Conservation (phyloP, 2,888 invertebrate species). For the Morpho achilles region DNA sequence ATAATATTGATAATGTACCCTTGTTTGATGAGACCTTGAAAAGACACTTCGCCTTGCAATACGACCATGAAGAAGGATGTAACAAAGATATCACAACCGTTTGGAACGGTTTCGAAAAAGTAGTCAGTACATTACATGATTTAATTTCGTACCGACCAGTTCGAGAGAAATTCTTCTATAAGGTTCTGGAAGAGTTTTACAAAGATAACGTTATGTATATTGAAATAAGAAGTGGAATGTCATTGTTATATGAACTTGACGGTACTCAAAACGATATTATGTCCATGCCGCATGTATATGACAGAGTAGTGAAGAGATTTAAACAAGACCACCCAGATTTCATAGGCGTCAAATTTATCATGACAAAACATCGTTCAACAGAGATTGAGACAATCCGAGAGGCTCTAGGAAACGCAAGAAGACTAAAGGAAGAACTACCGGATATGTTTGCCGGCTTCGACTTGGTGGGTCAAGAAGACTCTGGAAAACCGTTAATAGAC, state of each 20-base stretch:
- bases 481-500: constrained; percentile 80
- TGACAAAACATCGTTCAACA: constrained; percentile 51
- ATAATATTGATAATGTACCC: constrained; percentile 53
- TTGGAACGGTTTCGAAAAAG: constrained; percentile 79
- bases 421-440: constrained; percentile 75
- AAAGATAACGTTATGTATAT: constrained; percentile 85
- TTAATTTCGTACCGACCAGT: constrained; percentile 80
- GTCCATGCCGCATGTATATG: constrained; percentile 77
- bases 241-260: constrained; percentile 81
- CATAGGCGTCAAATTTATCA: constrained; percentile 83
- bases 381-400: constrained; percentile 53
- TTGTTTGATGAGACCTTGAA: constrained; percentile 75
- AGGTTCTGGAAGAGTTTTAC: constrained; percentile 80
- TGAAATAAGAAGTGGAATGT: constrained; percentile 82
- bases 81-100: constrained; percentile 74
- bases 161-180: constrained; percentile 81
- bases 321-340: constrained; percentile 81
- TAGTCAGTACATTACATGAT: constrained; percentile 72
- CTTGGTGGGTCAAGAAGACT: constrained; percentile 89
- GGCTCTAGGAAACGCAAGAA: constrained; percentile 51
- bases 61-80: constrained; percentile 35
- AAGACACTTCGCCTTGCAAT: constrained; percentile 74
- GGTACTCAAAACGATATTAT: constrained; percentile 72
- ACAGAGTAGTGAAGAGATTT: constrained; percentile 78
- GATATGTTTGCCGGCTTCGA: constrained; percentile 88